Conservation (phyloP, 2,113 vertebrate species). For the Siniperca knerii region DNA sequence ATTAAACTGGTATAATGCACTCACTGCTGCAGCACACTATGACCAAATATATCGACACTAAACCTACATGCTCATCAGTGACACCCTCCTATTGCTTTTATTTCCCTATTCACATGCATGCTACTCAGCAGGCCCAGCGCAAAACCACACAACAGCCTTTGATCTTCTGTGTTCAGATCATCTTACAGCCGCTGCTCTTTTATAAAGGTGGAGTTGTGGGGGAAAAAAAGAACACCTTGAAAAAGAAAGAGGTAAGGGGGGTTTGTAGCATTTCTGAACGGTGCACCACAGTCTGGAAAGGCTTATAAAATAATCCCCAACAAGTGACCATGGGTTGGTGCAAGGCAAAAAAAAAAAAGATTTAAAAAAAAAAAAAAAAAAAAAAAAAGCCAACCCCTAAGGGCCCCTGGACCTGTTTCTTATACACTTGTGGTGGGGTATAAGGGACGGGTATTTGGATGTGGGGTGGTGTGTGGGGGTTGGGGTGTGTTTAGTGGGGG, state of each 20-base stretch:
- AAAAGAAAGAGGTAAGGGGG: conserved; percentile 16
- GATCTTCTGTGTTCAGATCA: conserved; percentile 71
- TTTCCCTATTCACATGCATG: conserved; percentile 56
- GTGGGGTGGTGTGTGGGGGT: too few species aligned
- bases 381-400: conserved; percentile 9
- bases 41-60: conserved; percentile 59
- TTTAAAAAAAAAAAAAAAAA: not conserved
- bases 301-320: conserved; percentile 50
- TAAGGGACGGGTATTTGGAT: too few species aligned
- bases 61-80: conserved; percentile 59
- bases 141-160: conserved; percentile 71
- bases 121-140: conserved; percentile 23
- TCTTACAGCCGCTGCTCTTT: conserved; percentile 57
- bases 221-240: conserved; percentile 26
- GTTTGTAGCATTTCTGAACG: conserved; percentile 29
- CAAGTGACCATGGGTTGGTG: conserved; percentile 18
- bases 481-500: too few species aligned
- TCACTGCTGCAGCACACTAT: conserved; percentile 68
- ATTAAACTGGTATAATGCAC: conserved; percentile 81
- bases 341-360: not conserved
- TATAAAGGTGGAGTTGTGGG: conserved; percentile 10
- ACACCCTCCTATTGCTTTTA: conserved; percentile 61
- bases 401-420: too few species aligned
- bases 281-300: conserved; percentile 23
- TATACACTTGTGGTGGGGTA: too few species aligned